Conservation (phyloP, 1,140 invertebrate species). For the Diabrotica undecimpunctata region DNA sequence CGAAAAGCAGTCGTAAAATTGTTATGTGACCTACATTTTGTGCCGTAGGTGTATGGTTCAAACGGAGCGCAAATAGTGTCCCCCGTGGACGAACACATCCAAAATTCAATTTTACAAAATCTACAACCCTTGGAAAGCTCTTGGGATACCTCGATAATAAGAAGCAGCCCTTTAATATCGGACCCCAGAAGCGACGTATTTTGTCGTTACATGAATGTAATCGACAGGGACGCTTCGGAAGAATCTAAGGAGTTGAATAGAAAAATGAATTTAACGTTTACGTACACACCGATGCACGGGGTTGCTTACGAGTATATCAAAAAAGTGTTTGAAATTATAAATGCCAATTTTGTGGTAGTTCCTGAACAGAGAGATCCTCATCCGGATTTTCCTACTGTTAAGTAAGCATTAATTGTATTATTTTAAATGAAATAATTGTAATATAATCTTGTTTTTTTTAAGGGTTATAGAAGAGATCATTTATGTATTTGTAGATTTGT, state of each 20-base stretch:
- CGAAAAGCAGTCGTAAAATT: too few relatives aligned
- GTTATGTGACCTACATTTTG: not conserved
- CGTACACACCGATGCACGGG: slow-evolving; percentile 97
- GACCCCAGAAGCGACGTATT: slow-evolving; percentile 62
- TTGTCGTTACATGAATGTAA: slow-evolving; percentile 63
- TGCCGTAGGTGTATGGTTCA: slow-evolving; percentile 75
- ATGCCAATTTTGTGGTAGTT: slow-evolving; percentile 79
- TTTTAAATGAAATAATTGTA: too few relatives aligned
- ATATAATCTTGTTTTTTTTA: too few relatives aligned
- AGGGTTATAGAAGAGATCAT: too few relatives aligned
- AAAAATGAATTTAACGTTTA: slow-evolving; percentile 63
- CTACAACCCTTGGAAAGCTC: slow-evolving; percentile 66
- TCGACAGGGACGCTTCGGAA: slow-evolving; percentile 49
- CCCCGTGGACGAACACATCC: slow-evolving; percentile 87
- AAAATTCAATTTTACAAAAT: slow-evolving; percentile 74
- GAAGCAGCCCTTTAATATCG: slow-evolving; percentile 49
- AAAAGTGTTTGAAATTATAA: slow-evolving; percentile 70
- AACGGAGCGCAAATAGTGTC: slow-evolving; percentile 96
- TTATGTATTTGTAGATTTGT: too few relatives aligned
- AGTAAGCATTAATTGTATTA: slow-evolving; percentile 45
- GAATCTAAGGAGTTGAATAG: slow-evolving; percentile 58
- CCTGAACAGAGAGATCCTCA: slow-evolving; percentile 83
- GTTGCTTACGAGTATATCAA: slow-evolving; percentile 83
- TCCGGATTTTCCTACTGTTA: slow-evolving; percentile 95
- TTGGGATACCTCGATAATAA: slow-evolving; percentile 57